These are phyloP conservation scores for Sebastes nivosus DNA, from an alignment of 2,797 vertebrate species.

Conservation along the genomic window DNA sequence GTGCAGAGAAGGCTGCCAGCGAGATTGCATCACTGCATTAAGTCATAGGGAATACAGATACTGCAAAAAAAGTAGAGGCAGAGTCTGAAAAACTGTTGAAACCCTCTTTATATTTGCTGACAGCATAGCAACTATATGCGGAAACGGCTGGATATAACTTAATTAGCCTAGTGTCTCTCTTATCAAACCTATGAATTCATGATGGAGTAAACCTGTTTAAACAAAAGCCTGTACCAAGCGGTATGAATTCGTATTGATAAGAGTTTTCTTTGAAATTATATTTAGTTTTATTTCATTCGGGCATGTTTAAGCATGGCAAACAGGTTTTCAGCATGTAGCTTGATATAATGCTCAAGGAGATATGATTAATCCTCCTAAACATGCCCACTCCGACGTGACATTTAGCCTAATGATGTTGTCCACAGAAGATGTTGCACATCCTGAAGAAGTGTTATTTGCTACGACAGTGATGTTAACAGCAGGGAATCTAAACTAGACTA, in stretches of 20 bases:
- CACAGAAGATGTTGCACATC: not conserved
- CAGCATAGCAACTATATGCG: not conserved
- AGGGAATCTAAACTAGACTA: not conserved
- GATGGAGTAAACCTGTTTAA: not conserved
- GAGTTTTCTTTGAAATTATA: not conserved
- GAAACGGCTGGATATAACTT: not conserved
- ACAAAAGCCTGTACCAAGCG: not conserved
- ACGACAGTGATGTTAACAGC: not conserved
- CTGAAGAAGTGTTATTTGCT: not conserved
- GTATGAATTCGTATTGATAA: not conserved
- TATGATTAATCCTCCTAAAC: not conserved
- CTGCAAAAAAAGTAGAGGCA: not conserved
- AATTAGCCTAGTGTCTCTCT: not conserved
- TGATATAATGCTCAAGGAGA: not conserved
- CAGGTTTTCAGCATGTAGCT: not conserved
- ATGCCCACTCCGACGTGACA: not conserved
- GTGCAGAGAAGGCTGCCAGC: conserved; percentile 28
- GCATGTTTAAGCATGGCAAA: not conserved
- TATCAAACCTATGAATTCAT: not conserved
- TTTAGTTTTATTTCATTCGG: not conserved
- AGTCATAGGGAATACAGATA: conserved; percentile 20
- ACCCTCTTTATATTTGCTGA: conserved; percentile 3
- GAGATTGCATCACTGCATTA: conserved; percentile 51
- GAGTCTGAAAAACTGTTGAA: not conserved
- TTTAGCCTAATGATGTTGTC: not conserved